A percentile compares a stretch with the other conserved stretches of the same genome.
phyloP scores from a whole-genome alignment of 2,888 invertebrate genomes.

The Cyclophora albipunctata region DNA sequence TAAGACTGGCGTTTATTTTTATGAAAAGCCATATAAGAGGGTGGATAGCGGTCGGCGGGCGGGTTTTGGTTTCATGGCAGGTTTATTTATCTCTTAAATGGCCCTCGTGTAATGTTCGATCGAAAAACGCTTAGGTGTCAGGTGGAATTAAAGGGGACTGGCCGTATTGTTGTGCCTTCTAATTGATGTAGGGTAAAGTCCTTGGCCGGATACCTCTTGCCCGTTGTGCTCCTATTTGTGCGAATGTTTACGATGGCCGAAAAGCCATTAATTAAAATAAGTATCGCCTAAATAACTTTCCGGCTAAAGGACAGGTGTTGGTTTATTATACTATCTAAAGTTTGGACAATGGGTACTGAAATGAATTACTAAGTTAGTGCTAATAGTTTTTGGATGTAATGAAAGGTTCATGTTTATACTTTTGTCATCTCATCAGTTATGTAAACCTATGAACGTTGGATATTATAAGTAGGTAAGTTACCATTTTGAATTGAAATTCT shows the following conservation, averaged over 20 bases:
- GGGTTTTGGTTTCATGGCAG: constrained; percentile 25
- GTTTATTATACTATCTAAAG: neutral
- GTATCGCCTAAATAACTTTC: too few species aligned
- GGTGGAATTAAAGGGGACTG: constrained; percentile 31
- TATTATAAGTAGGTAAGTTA: too few species aligned
- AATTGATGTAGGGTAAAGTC: constrained; percentile 31
- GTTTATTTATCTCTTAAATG: constrained; percentile 35
- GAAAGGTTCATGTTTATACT: too few species aligned
- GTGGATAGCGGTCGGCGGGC: constrained; percentile 20
- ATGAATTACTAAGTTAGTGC: too few species aligned
- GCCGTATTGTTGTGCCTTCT: constrained; percentile 30
- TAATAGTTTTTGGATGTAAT: too few species aligned
- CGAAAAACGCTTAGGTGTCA: constrained; percentile 44
- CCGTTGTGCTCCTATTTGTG: constrained; percentile 16
- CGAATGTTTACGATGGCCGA: constrained; percentile 5
- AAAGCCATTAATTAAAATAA: constrained; percentile 7
- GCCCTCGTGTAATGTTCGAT: constrained; percentile 32
- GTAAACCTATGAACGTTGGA: too few species aligned
- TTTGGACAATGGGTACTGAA: too few species aligned
- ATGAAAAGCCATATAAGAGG: constrained; percentile 27
- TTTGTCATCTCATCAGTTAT: too few species aligned
- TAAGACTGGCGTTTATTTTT: constrained; percentile 16
- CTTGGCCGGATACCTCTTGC: constrained; percentile 6
- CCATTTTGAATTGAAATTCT: too few species aligned
- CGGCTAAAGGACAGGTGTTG: constrained; percentile 17